Base-by-base conservation (phyloP, 2,113 vertebrate species). In the Prunella fulvescens region DNA sequence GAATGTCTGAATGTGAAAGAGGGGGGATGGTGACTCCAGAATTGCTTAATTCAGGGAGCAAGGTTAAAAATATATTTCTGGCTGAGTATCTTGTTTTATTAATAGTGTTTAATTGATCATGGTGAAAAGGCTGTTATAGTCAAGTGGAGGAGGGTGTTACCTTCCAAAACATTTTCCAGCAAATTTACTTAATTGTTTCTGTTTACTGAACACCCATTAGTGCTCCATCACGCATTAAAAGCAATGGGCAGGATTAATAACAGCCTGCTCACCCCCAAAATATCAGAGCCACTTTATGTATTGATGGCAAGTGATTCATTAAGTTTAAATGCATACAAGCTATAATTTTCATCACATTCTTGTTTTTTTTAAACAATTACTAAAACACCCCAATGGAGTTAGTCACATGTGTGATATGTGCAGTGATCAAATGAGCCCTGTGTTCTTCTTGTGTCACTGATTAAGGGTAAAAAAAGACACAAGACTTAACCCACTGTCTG, bases 141-240 rank as follows among this genome's bases (percentile, higher is more conserved):
- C 84, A 95, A 96, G 92, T 86, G 71, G 89, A 86, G 81, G 84
- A 96, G 90, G 86, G 77, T 95, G 81, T 85, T 96, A 94, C 85
- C 84, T 96, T 94, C 92, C 47, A 86, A 88, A 96, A 58, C 87
- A 93, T 96, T 96, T 96, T 95, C 78, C 90, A 94, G 79, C 74
- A 95, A 96, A 97, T 96, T 96, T 96, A 80, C 91, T 94, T 94
- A 94, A 96, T 95, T 96, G 84, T 96, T 97, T 96, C 88, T 96
- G 86, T 96, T 96, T 96, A 97, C 87, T 74, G 65, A 91, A 48
- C 77, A 54, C 31, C 76, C 81, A 93, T 94, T 95, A 95, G 67
- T 81, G 92, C 42, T 93, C 81, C 86, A 76, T 81, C 91, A 85
- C 1, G 14, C 92, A 96, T 93, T 93, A 93, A 97, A 95, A 95